Conservation (phyloP, 2,113 vertebrate genomes). For the Oryzias curvinotus region DNA sequence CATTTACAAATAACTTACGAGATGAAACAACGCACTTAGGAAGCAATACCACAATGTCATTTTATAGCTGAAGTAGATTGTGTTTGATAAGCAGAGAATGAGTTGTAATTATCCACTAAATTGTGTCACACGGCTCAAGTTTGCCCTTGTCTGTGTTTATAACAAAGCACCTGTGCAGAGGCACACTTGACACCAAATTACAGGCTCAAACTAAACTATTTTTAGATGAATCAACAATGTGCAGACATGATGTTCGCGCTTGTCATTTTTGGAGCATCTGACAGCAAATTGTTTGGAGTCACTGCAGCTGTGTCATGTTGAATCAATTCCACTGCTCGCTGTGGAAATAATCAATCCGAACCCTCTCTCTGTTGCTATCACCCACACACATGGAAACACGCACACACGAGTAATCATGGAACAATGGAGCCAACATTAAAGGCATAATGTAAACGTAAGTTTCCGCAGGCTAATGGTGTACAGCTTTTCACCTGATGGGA, state of each 20-base stretch:
- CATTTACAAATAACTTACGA: conserved; percentile 26
- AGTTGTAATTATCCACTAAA: conserved; percentile 14
- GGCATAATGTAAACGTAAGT: conserved; percentile 3
- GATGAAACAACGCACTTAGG: conserved; percentile 20
- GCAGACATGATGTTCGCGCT: not conserved
- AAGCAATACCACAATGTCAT: conserved; percentile 24
- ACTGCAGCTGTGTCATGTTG: conserved; percentile 36
- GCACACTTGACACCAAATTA: not conserved
- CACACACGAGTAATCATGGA: not conserved
- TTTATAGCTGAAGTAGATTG: conserved; percentile 29
- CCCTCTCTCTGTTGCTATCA: conserved; percentile 42
- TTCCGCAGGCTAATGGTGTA: not conserved
- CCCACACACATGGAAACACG: conserved; percentile 24
- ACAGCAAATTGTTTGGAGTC: conserved; percentile 30
- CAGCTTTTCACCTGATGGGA: not conserved
- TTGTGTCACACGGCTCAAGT: not conserved
- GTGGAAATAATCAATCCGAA: conserved; percentile 67
- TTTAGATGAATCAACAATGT: not conserved
- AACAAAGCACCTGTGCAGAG: not conserved
- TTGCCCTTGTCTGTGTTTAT: not conserved
- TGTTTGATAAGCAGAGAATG: conserved; percentile 10
- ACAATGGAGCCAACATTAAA: conserved; percentile 3
- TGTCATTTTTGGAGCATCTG: conserved; percentile 15
- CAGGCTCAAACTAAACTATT: not conserved
- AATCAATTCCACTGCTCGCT: conserved; percentile 57